Evolutionary conservation across 2,113 vertebrate genomes (phyloP), one percentile per base, ranked within the genome.

Genomic region (Bungarus multicinctus): DNA sequence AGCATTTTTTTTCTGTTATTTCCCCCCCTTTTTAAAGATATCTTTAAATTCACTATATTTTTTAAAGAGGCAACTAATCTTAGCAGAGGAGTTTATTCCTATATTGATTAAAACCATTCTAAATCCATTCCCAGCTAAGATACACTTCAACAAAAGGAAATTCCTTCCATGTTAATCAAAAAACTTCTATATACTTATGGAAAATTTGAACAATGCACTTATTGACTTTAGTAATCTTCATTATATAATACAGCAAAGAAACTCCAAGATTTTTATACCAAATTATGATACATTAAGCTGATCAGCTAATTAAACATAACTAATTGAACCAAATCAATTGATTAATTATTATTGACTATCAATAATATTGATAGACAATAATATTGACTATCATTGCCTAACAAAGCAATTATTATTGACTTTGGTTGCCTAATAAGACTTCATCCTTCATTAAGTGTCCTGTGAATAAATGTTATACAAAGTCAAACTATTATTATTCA

Each of bases 171-270:
- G 91, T 64, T 60, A 88, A 89, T 11, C 88, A 2, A 93, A 69
- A 23, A 93, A 85, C n/a, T 50, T 58, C 55, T 0, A 2, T 88
- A 47, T 81, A 57, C 90, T 89, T 89, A 89, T 90, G 74, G 85
- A 93, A 95, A 93, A 88, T 92, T 64, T 18, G 88, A 93, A 87
- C 58, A 81, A 85, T 53, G n/a, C 18, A 27, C 18, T 30, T 45
- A 52, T 58, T 57, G 93, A 74, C 69, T 91, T 91, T 45, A 25
- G 69, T 55, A 69, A 45, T 16, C 86, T 93, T 95, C 93, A 60
- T 93, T 94, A 52, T 50, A 23, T 85, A 92, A 94, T 60, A 91
- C 92, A 89, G 92, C 27, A 25, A 60, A 30, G 58, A 27, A 90
- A 39, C 22, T 39, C n/a, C 27, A 53, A 11, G 27, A 12, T 60